Conservation (phyloP, 2,113 vertebrate species). For the Isichthys henryi region DNA sequence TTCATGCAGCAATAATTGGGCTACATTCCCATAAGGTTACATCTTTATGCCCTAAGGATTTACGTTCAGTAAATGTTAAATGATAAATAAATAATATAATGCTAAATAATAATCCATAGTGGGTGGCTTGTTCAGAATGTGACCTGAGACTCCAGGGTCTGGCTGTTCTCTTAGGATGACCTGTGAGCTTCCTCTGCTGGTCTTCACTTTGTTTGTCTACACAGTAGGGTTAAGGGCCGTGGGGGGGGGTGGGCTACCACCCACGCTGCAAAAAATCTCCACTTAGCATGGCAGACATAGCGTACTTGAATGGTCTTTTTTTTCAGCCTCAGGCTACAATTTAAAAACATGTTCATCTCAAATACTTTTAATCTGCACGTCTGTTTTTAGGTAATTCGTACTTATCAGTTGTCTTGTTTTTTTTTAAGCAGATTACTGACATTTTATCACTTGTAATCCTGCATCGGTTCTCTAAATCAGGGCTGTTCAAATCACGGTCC, state of each 20-base stretch:
- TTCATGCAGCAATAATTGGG: too few relatives aligned
- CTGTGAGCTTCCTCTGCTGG: background rate
- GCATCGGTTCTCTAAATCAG: background rate
- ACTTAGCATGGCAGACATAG: background rate
- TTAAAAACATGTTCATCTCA: background rate
- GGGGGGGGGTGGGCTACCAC: background rate
- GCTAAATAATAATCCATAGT: background rate
- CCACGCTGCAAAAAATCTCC: background rate
- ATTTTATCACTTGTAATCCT: background rate
- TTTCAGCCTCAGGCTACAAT: background rate
- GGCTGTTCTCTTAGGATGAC: background rate
- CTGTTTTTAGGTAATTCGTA: background rate
- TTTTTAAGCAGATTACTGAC: background rate
- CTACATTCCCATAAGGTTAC: too few relatives aligned
- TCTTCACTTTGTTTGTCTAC: background rate
- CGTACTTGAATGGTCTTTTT: background rate
- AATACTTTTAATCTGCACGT: background rate
- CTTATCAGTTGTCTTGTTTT: background rate
- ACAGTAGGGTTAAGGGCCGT: background rate
- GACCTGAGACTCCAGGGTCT: background rate
- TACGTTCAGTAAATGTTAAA: too few relatives aligned
- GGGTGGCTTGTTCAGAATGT: background rate
- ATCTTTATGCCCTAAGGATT: too few relatives aligned
- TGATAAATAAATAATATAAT: too few relatives aligned
- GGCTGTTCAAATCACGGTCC: too few relatives aligned